These are phyloP conservation scores for Augochlora pura DNA, from an alignment of 1,140 invertebrate species.

Conservation along the genomic window DNA sequence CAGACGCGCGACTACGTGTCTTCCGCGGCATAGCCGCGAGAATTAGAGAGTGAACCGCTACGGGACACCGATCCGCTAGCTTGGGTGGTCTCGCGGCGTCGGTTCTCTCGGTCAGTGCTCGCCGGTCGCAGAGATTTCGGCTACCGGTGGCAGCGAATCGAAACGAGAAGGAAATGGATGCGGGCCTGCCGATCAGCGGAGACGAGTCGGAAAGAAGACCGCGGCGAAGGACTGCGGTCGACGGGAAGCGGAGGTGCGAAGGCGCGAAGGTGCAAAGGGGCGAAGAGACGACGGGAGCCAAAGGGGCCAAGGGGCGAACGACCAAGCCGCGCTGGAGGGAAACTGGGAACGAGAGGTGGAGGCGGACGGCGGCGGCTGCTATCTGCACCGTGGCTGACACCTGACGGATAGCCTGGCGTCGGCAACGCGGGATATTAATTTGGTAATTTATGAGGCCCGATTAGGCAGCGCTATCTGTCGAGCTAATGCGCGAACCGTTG, in stretches of 20 bases:
- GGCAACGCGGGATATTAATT: slow-evolving; percentile 79
- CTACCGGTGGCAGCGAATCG: no score
- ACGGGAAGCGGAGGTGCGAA: no score
- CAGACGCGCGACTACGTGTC: slow-evolving; percentile 23
- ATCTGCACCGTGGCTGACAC: slow-evolving; percentile 75
- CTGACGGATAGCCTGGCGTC: slow-evolving; percentile 77
- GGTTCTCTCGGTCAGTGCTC: neutral
- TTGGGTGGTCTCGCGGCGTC: slow-evolving; percentile 56
- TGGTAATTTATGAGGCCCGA: slow-evolving; percentile 79
- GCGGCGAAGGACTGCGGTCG: neutral
- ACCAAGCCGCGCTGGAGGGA: slow-evolving; percentile 43
- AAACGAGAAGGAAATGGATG: no score
- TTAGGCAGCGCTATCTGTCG: slow-evolving; percentile 78
- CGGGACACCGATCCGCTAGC: slow-evolving; percentile 38
- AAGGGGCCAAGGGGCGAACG: slow-evolving; percentile 34
- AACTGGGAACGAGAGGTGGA: slow-evolving; percentile 56
- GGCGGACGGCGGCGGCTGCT: slow-evolving; percentile 62
- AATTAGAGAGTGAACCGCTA: slow-evolving; percentile 38
- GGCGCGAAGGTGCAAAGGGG: neutral
- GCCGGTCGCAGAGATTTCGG: no score
- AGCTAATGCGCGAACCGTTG: slow-evolving; percentile 77
- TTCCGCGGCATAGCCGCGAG: slow-evolving; percentile 44
- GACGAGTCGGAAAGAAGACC: neutral
- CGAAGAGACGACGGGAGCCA: neutral
- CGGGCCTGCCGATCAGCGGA: no score